These are phyloP conservation scores for Epicampocera succincta DNA, from an alignment of 2,888 invertebrate species.

Conservation along the genomic window DNA sequence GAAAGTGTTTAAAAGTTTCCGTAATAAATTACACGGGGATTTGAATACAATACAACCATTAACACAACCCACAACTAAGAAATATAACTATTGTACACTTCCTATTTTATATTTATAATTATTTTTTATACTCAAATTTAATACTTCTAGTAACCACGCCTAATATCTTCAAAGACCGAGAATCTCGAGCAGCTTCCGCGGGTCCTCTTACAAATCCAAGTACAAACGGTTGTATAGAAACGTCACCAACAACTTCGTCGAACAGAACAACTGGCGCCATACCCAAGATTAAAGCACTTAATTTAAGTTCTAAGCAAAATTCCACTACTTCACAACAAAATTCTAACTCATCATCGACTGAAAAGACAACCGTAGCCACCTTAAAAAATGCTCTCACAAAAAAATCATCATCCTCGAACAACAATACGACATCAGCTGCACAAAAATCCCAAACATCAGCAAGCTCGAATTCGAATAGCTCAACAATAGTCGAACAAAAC, in stretches of 20 bases:
- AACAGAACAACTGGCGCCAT: constrained; percentile 77
- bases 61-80: no score
- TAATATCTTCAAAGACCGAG: constrained; percentile 75
- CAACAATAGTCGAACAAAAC: constrained; percentile 73
- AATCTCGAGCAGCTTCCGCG: constrained; percentile 76
- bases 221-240: constrained; percentile 68
- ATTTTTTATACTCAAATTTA: not conserved
- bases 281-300: constrained; percentile 76
- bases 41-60: no score
- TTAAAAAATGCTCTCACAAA: constrained; percentile 73
- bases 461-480: constrained; percentile 39
- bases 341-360: constrained; percentile 61
- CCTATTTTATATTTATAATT: not conserved
- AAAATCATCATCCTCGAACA: constrained; percentile 67
- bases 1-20: no score
- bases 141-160: constrained; percentile 41
- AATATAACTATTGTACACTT: no score
- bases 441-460: constrained; percentile 70
- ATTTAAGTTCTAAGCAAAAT: constrained; percentile 71
- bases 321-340: constrained; percentile 60
- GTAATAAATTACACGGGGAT: no score
- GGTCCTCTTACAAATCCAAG: constrained; percentile 72
- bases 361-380: constrained; percentile 63
- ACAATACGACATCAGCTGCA: constrained; percentile 1
- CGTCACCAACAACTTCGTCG: constrained; percentile 43